A percentile compares a stretch with the other conserved stretches of the same genome.
phyloP scores from a whole-genome alignment of 2,113 vertebrate species.

The Plotosus lineatus region DNA sequence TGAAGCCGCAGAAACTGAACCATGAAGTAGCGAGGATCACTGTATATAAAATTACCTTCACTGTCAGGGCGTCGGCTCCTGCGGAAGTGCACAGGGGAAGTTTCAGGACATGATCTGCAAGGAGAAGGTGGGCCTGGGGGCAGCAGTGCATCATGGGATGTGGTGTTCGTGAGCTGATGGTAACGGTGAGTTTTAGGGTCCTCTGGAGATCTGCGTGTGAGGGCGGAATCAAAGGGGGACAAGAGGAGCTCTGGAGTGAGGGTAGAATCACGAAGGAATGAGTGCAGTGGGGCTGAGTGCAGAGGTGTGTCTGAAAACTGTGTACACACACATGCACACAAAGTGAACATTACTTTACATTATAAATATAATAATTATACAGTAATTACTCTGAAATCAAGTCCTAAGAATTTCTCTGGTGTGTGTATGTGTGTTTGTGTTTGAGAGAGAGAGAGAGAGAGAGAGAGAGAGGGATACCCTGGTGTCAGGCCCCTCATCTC shows the following conservation, averaged over 20 bases:
- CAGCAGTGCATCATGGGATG: slow-evolving; percentile 81
- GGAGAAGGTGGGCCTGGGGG: slow-evolving; percentile 69
- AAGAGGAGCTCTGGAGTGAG: slow-evolving; percentile 69
- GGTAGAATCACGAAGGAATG: slow-evolving; percentile 66
- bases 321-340: slow-evolving; percentile 30
- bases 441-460: too few species aligned
- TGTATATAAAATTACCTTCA: slow-evolving; percentile 83
- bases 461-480: too few species aligned
- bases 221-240: slow-evolving; percentile 74
- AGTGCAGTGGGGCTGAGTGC: slow-evolving; percentile 73
- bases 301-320: slow-evolving; percentile 73
- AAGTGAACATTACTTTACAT: background rate
- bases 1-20: too few species aligned
- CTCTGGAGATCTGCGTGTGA: slow-evolving; percentile 69
- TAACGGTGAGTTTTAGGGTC: slow-evolving; percentile 74
- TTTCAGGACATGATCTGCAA: slow-evolving; percentile 78
- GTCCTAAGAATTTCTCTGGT: background rate
- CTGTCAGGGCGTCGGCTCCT: slow-evolving; percentile 75
- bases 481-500: slow-evolving; percentile 78
- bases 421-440: slow-evolving; percentile 2
- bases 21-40: too few species aligned
- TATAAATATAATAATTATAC: background rate
- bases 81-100: slow-evolving; percentile 78
- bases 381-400: background rate
- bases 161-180: slow-evolving; percentile 78